Evolutionary conservation across 2,113 vertebrate species (phyloP), one percentile per base, ranked within the genome.

Genomic region (Haemorhous mexicanus): DNA sequence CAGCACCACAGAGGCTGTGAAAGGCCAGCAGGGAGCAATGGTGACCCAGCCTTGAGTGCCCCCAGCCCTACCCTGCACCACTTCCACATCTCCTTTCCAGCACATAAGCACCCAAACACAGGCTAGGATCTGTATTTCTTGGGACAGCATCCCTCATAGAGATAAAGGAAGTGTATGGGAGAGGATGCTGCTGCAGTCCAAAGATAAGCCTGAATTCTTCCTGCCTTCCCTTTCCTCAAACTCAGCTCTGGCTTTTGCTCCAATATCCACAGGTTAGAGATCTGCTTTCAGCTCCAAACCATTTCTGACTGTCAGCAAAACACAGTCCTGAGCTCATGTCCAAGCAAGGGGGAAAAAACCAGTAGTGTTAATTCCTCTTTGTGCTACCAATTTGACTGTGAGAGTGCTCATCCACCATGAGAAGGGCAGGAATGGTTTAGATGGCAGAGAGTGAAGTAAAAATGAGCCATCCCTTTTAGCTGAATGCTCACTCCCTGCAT

Each of bases 1-100:
- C 43, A 50, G 74, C 73, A 55, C 44, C 41, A 28, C 7, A 4
- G 63, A 73, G 15, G 24, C 7, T 4, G 2, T 2, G 10, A 72
- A 19, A 77, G 30, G 26, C 43, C 5, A 3, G 23, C 4, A 6
- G 20, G 37, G 17, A 90, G 26, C 1, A 5, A n/a, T 1, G 32
- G 49, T 2, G 4, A n/a, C 52, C 35, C 27, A 91, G 70, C 41
- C 41, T 43, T 61, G 12, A 35, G 35, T 72, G 39, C 13, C 49
- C 9, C 58, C 30, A 87, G 7, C 14, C 32, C 32, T 11, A 56
- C 28, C 44, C 33, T 1, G 2, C 0, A 0, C 28, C 44, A 37
- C 27, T 74, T 68, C 50, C 14, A 49, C 32, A 43, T 43, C 39
- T 43, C 39, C 32, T 77, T 67, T 70, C 52, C 37, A 80, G 41